Evolutionary conservation across 2,797 vertebrate genomes (phyloP).

Genomic region (Micrastur ruficollis): DNA sequence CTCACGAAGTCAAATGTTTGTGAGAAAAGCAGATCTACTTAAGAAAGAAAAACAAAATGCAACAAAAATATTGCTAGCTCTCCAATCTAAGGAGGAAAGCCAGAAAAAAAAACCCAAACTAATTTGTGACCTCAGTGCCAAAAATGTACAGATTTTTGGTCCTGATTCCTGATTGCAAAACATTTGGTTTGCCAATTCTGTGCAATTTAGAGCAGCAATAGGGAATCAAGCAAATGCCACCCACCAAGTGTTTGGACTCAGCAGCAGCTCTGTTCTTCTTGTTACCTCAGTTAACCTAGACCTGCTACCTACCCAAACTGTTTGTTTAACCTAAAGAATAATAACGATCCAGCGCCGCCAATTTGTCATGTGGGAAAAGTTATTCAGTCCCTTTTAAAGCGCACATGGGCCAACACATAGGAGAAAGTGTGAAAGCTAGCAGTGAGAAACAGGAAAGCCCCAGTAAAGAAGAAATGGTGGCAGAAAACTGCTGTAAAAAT

Average conservation of each 20-base stretch:
- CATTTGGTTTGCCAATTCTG: not conserved
- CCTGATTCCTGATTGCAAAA: not conserved
- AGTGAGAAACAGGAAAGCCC: not conserved
- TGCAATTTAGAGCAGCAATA: not conserved
- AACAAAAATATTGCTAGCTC: not conserved
- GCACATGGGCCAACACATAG: not conserved
- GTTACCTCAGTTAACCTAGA: constrained; percentile 58
- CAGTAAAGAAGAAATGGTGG: not conserved
- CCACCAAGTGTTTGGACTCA: constrained; percentile 38
- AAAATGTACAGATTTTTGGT: not conserved
- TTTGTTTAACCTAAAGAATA: constrained; percentile 64
- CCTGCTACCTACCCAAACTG: constrained; percentile 46
- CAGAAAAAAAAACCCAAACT: not conserved
- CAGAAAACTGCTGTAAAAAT: not conserved
- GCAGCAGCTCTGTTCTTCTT: constrained; percentile 27
- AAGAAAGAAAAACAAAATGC: not conserved
- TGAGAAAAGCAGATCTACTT: not conserved
- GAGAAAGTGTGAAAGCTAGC: constrained; percentile 19
- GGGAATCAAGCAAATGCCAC: constrained; percentile 42
- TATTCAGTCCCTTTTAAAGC: constrained; percentile 17
- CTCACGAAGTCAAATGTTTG: not conserved
- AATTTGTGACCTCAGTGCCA: not conserved
- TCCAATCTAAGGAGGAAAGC: not conserved
- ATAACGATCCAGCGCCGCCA: constrained; percentile 14
- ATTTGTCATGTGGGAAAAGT: constrained; percentile 47